Conservation (phyloP, 2,888 invertebrate species). For the Euclidia mi region DNA sequence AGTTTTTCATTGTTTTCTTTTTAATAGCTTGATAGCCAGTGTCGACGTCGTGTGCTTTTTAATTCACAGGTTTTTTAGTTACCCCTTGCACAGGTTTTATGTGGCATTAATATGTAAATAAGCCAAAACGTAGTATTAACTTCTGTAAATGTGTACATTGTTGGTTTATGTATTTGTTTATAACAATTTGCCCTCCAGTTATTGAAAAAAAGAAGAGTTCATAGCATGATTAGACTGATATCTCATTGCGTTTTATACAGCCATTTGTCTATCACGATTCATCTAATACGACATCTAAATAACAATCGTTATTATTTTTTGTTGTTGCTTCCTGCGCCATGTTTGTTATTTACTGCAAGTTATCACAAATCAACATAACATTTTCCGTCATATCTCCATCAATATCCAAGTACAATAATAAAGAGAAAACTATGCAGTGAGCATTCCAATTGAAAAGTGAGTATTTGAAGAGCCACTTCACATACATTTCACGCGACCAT, state of each 20-base stretch:
- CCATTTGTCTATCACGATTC: too few species aligned
- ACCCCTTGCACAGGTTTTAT: conserved; percentile 51
- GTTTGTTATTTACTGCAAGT: neutral
- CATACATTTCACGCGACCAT: neutral
- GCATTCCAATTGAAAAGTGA: neutral
- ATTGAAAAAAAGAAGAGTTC: conserved; percentile 3
- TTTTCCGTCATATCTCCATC: neutral
- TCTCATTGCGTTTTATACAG: neutral
- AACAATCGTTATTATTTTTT: neutral
- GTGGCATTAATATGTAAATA: conserved; percentile 53
- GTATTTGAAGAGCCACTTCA: neutral
- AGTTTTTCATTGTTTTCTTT: conserved; percentile 64
- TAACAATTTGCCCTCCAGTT: conserved; percentile 19
- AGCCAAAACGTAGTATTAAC: conserved; percentile 40
- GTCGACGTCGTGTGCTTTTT: conserved; percentile 51
- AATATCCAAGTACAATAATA: neutral
- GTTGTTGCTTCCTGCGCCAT: neutral
- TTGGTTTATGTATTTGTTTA: conserved; percentile 35
- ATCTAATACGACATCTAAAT: conserved; percentile 28
- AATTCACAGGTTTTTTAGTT: conserved; percentile 45
- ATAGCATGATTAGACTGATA: conserved; percentile 32
- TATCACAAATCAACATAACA: neutral
- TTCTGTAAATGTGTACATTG: conserved; percentile 31
- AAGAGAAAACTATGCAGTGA: neutral
- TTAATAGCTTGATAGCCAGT: conserved; percentile 57